These are phyloP conservation scores for Astropecten irregularis DNA, from an alignment of 53 echinoderm and acorn worm genomes.

Conservation along the genomic window DNA sequence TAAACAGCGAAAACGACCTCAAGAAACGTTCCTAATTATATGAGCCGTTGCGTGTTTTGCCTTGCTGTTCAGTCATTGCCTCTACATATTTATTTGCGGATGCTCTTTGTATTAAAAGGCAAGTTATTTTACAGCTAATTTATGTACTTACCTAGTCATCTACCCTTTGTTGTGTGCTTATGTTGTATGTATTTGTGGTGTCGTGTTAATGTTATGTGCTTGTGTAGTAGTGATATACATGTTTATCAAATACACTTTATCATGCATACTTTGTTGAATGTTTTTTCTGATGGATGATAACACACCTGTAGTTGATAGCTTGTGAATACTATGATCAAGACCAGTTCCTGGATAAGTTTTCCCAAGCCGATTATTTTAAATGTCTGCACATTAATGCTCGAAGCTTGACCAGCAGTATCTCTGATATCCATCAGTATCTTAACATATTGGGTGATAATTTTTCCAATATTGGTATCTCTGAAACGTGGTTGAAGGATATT, in stretches of 20 bases:
- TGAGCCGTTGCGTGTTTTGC: too few species aligned
- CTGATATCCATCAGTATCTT: neutral
- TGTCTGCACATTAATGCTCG: too few species aligned
- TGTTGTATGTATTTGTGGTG: neutral
- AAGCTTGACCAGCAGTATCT: neutral
- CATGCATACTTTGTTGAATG: neutral
- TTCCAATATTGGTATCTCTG: neutral
- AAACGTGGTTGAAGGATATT: neutral
- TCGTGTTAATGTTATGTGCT: neutral
- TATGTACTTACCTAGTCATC: neutral
- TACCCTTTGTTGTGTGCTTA: neutral
- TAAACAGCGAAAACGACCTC: too few species aligned
- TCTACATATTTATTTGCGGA: neutral
- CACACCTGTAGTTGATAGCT: neutral
- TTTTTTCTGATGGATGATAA: neutral
- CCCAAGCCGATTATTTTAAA: neutral
- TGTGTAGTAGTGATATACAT: conserved; percentile 1
- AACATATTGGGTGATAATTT: neutral
- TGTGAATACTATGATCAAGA: neutral
- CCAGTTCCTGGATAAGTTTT: neutral
- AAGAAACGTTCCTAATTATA: too few species aligned
- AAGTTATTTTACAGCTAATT: too few species aligned
- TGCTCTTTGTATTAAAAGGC: too few species aligned
- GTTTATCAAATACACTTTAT: neutral
- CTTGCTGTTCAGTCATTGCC: neutral